These are phyloP conservation scores for Choreutis nemorana DNA, from an alignment of 2,888 invertebrate genomes.

Conservation along the genomic window DNA sequence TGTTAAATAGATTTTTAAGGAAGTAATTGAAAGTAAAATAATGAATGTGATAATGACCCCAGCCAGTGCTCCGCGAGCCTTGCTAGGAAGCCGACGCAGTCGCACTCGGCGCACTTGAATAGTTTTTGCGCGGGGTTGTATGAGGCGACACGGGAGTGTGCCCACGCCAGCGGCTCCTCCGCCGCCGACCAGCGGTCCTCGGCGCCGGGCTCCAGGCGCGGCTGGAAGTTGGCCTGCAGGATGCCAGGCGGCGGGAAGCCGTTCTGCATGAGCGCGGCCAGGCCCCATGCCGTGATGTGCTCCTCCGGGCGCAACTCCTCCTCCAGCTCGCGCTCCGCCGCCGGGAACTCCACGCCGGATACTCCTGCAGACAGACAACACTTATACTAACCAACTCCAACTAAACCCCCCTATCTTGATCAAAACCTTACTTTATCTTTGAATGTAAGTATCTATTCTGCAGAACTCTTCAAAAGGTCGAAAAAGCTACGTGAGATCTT, in stretches of 20 bases:
- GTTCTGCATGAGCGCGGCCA: slow-evolving; percentile 80
- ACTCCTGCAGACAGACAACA: slow-evolving; percentile 33
- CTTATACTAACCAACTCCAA: too few species aligned
- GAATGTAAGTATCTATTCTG: too few species aligned
- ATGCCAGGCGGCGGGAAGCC: slow-evolving; percentile 74
- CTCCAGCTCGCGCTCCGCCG: slow-evolving; percentile 56
- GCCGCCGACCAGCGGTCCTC: slow-evolving; percentile 73
- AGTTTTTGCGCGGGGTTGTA: slow-evolving; percentile 80
- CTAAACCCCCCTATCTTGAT: too few species aligned
- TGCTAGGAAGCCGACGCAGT: slow-evolving; percentile 77
- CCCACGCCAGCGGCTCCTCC: slow-evolving; percentile 76
- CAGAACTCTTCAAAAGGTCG: too few species aligned
- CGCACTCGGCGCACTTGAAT: slow-evolving; percentile 79
- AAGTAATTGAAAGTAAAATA: too few species aligned
- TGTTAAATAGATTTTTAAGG: too few species aligned
- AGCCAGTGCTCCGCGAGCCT: slow-evolving; percentile 81
- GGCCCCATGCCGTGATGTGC: slow-evolving; percentile 76
- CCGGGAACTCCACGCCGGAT: slow-evolving; percentile 53
- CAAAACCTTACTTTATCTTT: too few species aligned
- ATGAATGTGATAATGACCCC: too few species aligned
- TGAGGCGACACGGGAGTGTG: slow-evolving; percentile 80
- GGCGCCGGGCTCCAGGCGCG: slow-evolving; percentile 53
- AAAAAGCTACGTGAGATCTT: too few species aligned
- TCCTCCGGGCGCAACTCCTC: slow-evolving; percentile 73
- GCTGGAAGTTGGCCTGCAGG: slow-evolving; percentile 66